A percentile compares a stretch with the other conserved stretches of the same genome.
Evolutionary conservation across 2,797 vertebrate species (phyloP).

Genomic region (Syngnathus acus): DNA sequence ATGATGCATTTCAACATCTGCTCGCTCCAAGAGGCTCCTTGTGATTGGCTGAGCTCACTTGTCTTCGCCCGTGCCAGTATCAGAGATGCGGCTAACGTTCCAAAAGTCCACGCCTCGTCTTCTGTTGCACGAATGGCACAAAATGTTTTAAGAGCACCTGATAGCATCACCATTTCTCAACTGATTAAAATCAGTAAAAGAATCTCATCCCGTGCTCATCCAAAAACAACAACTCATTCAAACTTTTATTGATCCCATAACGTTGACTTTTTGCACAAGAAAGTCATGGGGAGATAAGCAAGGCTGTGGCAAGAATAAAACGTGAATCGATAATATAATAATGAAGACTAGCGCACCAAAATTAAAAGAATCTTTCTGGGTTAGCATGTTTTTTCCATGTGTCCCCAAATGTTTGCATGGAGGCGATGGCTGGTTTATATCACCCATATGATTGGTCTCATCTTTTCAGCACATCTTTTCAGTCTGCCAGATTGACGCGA

Average conservation of each 20-base stretch:
- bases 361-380: neutral
- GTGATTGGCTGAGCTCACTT: neutral
- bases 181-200: neutral
- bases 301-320: neutral
- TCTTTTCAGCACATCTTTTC: neutral
- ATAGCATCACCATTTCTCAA: neutral
- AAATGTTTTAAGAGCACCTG: too few relatives aligned
- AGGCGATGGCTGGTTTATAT: neutral
- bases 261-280: neutral
- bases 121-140: too few relatives aligned
- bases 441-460: neutral
- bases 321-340: neutral
- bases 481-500: conserved; percentile 16
- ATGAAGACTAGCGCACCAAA: too few relatives aligned
- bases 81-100: neutral
- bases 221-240: neutral
- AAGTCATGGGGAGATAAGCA: neutral
- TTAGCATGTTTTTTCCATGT: neutral
- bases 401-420: neutral
- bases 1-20: conserved; percentile 1
- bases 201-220: neutral
- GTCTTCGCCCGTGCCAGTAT: neutral
- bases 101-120: neutral
- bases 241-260: neutral
- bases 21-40: neutral